These are phyloP conservation scores for Gallinago media DNA, from an alignment of 2,113 vertebrate genomes.

Conservation along the genomic window DNA sequence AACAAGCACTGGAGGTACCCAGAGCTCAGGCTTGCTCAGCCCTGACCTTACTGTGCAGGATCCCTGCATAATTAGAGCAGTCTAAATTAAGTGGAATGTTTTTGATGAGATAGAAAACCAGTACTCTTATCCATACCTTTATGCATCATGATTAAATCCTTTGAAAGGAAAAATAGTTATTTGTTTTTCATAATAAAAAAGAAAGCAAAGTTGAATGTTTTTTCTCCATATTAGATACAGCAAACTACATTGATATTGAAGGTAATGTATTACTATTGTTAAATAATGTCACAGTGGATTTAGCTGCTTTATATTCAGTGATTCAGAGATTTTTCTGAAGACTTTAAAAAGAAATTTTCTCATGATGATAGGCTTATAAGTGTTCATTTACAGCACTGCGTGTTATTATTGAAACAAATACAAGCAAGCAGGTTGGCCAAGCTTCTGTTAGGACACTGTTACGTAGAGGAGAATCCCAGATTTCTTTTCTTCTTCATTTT, in stretches of 20 bases:
- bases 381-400: not conserved
- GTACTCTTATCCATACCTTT: not conserved
- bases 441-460: not conserved
- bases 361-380: not conserved
- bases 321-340: not conserved
- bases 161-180: not conserved
- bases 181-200: not conserved
- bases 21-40: not conserved
- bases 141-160: not conserved
- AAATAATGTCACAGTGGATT: not conserved
- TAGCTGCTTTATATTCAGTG: not conserved
- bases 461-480: not conserved
- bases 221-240: not conserved
- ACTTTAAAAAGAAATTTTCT: not conserved
- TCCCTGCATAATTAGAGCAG: not conserved
- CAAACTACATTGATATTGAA: not conserved
- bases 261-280: not conserved
- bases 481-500: not conserved
- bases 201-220: not conserved
- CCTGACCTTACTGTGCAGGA: slow-evolving; percentile 37
- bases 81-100: not conserved
- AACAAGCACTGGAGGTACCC: slow-evolving; percentile 48
- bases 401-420: not conserved
- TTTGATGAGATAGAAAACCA: not conserved
- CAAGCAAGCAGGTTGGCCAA: not conserved